phyloP scores from a whole-genome alignment of 23 tunicate species.

The Ciona savignyi region DNA sequence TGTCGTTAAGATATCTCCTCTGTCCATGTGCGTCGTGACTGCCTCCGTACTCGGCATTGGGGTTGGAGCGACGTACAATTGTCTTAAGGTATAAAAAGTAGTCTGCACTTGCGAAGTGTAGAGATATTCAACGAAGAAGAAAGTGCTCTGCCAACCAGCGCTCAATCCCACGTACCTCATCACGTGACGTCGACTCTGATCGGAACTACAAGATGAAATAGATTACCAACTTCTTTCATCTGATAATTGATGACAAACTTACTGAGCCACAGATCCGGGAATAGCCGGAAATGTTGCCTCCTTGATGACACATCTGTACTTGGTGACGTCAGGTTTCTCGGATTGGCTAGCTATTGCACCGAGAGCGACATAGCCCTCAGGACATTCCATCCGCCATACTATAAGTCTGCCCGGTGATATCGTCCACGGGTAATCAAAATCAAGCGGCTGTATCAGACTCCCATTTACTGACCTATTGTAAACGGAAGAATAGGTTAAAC shows the following conservation, averaged over 20 bases:
- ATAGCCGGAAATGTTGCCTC: constrained; percentile 5
- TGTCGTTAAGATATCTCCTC: no score
- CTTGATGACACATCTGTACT: constrained; percentile 19
- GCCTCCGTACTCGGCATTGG: background rate
- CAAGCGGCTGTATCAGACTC: constrained; percentile 13
- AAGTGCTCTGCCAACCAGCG: background rate
- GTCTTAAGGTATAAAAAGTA: background rate
- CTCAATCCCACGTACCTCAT: background rate
- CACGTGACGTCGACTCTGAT: background rate
- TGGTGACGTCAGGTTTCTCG: constrained; percentile 9
- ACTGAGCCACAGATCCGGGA: background rate
- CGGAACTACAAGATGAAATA: background rate
- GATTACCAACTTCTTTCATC: no score
- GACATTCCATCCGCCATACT: constrained; percentile 20
- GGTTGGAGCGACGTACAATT: background rate
- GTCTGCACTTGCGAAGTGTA: background rate
- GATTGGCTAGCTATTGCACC: constrained; percentile 11
- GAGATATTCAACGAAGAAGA: background rate
- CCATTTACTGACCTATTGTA: constrained; percentile 14
- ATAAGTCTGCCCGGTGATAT: background rate
- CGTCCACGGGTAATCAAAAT: constrained; percentile 10
- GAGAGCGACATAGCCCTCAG: constrained; percentile 17
- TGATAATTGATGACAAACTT: no score
- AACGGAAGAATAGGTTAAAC: no score
- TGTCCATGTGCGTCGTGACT: no score